Evolutionary conservation across 2,113 vertebrate species (phyloP), one percentile per base, ranked within the genome.

Genomic region (Gila orcuttii): DNA sequence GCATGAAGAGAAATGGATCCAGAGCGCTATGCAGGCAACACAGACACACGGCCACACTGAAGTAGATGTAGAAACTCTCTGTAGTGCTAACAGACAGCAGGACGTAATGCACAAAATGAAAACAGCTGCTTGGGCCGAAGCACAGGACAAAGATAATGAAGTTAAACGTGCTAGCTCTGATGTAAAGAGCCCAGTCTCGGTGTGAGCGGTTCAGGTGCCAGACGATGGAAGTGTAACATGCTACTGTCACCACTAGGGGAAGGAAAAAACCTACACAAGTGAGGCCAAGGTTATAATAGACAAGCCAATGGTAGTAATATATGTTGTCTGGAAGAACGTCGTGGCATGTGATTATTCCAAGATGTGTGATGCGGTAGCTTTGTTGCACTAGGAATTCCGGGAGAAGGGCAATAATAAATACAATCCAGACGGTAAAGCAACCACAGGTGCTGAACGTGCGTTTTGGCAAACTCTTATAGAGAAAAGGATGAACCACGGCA

Each of bases 21-120:
- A 99, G 89, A 25, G 96, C 97, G 79, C 97, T 96, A 7, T 98
- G 97, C 2, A 97, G 86, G 90, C 97, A 97, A 83, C 97, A 97
- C 80, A 99, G 90, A 64, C 96, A 96, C 85, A 96, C 93, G 7
- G 96, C 94, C 84, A 96, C 90, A 4, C 95, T 96, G 79, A 97
- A 98, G 85, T 93, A 92, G 55, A 91, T 85, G 45, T 97, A 98
- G 47, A 97, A 71, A 28, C 75, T 71, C 11, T 97, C 95, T 0
- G 82, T 89, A 0, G 89, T 89, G 3, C 90, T 77, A 2, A 89
- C 89, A 23, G 94, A 95, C 64, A 96, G 94, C 33, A 93, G 92
- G 45, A 95, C 55, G 0, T 97, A 95, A 85, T 98, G 97, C 82
- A 96, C 76, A 33, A 97, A 92, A 75, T 97, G 94, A 77, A 97